A percentile compares a stretch with the other conserved stretches of the same genome.
Conservation (phyloP, 2,797 vertebrate genomes). For the Myripristis murdjan region DNA sequence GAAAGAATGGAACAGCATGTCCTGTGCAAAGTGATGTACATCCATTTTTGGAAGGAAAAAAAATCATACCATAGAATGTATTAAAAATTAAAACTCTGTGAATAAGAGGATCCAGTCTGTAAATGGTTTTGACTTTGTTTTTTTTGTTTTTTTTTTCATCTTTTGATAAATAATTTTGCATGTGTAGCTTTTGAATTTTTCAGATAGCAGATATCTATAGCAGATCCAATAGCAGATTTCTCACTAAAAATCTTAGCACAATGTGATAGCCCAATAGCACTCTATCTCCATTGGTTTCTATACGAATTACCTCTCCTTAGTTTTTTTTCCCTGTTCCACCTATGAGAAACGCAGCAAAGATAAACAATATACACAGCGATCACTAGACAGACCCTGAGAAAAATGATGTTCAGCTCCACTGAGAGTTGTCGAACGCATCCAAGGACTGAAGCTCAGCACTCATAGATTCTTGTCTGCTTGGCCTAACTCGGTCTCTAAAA, state of each 20-base stretch:
- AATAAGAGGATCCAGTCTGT: neutral
- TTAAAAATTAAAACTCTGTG: neutral
- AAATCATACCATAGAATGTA: neutral
- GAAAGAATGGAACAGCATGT: neutral
- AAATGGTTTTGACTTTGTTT: neutral
- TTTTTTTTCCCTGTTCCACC: neutral
- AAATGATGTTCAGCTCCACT: slow-evolving; percentile 33
- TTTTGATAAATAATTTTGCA: neutral
- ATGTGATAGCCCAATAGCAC: neutral
- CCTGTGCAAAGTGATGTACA: too few species aligned
- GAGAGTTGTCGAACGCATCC: slow-evolving; percentile 44
- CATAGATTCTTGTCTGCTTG: slow-evolving; percentile 53
- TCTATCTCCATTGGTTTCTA: neutral
- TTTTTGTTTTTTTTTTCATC: neutral
- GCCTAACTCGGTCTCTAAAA: slow-evolving; percentile 43
- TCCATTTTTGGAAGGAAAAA: too few species aligned
- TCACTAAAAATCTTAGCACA: neutral
- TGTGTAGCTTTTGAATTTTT: neutral
- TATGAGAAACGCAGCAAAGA: neutral
- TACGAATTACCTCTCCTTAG: neutral
- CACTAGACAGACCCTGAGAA: slow-evolving; percentile 8
- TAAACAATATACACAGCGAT: slow-evolving; percentile 24
- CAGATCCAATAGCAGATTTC: too few species aligned
- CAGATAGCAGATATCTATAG: neutral
- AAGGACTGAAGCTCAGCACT: slow-evolving; percentile 28